Conservation (phyloP, 2,888 invertebrate genomes). For the Clitarchus hookeri region DNA sequence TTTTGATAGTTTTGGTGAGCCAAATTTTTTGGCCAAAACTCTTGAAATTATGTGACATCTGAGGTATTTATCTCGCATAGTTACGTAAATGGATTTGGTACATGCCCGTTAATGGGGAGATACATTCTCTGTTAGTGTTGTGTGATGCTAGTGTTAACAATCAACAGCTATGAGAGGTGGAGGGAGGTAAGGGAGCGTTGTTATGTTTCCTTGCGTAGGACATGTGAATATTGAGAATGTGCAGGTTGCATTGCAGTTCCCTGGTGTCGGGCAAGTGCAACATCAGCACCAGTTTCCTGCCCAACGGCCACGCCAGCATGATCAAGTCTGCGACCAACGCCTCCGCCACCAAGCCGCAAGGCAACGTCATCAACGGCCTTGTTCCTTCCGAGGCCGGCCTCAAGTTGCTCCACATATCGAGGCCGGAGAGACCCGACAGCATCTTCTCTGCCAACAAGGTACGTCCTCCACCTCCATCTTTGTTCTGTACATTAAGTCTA, state of each 20-base stretch:
- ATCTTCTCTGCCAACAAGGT: background rate
- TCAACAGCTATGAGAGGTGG: too few relatives aligned
- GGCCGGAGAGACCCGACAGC: background rate
- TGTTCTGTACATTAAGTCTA: too few relatives aligned
- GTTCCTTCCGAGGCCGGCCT: conserved; percentile 33
- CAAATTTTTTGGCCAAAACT: too few relatives aligned
- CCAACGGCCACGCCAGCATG: conserved; percentile 35
- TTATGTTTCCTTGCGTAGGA: background rate
- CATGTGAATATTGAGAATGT: background rate
- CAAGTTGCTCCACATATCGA: conserved; percentile 34
- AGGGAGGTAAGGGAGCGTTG: too few relatives aligned
- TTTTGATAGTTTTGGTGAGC: too few relatives aligned
- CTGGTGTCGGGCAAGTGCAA: conserved; percentile 37
- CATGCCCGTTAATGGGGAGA: too few relatives aligned
- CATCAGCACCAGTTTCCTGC: conserved; percentile 30
- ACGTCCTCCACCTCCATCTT: background rate
- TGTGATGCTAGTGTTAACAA: too few relatives aligned
- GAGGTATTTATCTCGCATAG: too few relatives aligned
- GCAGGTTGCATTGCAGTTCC: conserved; percentile 30
- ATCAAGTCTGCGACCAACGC: conserved; percentile 27
- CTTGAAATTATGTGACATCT: too few relatives aligned
- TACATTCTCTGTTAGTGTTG: too few relatives aligned
- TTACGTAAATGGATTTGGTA: too few relatives aligned
- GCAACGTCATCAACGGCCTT: conserved; percentile 25
- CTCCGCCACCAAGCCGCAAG: background rate